These are phyloP conservation scores for Symphodus melops DNA, from an alignment of 2,113 vertebrate species.

Conservation along the genomic window DNA sequence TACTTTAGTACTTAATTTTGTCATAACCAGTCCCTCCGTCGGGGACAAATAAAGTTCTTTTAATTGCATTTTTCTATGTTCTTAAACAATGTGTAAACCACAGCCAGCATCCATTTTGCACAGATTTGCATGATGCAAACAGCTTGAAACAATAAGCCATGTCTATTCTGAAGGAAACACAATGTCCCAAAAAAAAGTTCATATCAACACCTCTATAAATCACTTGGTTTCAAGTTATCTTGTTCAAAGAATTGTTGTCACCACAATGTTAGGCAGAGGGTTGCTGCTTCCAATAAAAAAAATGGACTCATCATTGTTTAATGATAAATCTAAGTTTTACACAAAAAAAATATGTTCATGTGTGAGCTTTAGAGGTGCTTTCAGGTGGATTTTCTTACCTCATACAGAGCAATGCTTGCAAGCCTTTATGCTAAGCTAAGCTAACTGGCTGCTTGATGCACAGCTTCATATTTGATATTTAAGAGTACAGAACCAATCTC, in stretches of 20 bases:
- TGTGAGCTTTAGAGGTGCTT: background rate
- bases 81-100: background rate
- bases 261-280: background rate
- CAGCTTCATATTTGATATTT: no score
- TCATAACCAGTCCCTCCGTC: no score
- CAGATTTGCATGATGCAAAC: constrained; percentile 1
- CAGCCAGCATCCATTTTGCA: background rate
- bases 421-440: background rate
- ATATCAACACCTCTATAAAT: background rate
- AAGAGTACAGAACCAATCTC: no score
- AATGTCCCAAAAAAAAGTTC: background rate
- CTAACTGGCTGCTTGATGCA: background rate
- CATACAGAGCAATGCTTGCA: background rate
- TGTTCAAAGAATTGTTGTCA: background rate
- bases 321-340: no score
- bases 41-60: no score
- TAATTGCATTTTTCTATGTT: no score
- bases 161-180: background rate
- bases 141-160: background rate
- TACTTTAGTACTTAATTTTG: no score
- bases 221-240: no score
- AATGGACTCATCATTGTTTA: no score
- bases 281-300: no score
- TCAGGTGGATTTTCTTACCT: background rate
- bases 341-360: no score